These are phyloP conservation scores for Phortica magna DNA, from an alignment of 2,888 invertebrate species.

Conservation along the genomic window DNA sequence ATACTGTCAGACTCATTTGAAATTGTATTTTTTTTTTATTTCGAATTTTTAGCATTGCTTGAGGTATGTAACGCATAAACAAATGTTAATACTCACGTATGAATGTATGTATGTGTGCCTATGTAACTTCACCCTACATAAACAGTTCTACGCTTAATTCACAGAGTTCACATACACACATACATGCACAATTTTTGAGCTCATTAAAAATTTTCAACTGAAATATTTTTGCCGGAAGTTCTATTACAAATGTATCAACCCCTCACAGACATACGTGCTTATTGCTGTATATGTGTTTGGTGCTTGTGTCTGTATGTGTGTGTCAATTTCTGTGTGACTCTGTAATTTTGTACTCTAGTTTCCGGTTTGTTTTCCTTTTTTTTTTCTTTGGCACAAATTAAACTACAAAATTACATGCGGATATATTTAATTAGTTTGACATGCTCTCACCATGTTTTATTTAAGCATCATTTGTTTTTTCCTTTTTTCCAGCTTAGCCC, in stretches of 20 bases:
- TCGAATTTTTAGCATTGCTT: background rate
- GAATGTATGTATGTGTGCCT: background rate
- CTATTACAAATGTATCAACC: slow-evolving; percentile 44
- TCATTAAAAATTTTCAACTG: slow-evolving; percentile 73
- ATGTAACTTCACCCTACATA: background rate
- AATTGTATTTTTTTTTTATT: background rate
- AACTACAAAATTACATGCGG: slow-evolving; percentile 61
- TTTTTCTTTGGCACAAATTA: slow-evolving; percentile 54
- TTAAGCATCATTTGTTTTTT: slow-evolving; percentile 35
- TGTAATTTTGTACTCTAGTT: slow-evolving; percentile 55
- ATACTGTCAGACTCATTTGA: background rate
- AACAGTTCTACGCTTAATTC: background rate
- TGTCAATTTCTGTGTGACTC: slow-evolving; percentile 6
- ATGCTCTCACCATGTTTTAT: slow-evolving; percentile 57
- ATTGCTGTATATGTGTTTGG: slow-evolving; percentile 7
- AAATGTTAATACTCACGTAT: background rate
- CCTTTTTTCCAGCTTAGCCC: background rate
- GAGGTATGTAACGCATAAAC: no score
- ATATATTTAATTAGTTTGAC: slow-evolving; percentile 67
- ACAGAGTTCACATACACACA: slow-evolving; percentile 21
- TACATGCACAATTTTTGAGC: slow-evolving; percentile 59
- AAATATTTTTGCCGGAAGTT: slow-evolving; percentile 68
- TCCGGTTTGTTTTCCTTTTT: slow-evolving; percentile 38
- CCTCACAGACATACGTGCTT: no score
- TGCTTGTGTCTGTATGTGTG: slow-evolving; percentile 34